These are phyloP conservation scores for Serrognathus titanus DNA, from an alignment of 2,888 invertebrate species.

Conservation along the genomic window DNA sequence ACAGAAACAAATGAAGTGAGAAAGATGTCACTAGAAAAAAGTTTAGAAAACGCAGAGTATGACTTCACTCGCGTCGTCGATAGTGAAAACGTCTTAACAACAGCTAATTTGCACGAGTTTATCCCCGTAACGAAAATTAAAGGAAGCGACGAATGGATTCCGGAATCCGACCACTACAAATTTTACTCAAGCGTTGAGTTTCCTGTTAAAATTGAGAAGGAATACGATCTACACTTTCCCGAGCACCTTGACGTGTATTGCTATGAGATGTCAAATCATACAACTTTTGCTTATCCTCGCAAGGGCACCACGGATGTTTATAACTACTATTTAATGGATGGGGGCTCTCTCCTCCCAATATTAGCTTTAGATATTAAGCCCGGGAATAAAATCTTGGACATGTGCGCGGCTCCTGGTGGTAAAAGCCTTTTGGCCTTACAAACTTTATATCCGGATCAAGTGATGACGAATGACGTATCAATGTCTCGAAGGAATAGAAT, in stretches of 20 bases:
- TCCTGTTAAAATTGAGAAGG: conserved; percentile 59
- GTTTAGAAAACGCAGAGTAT: conserved; percentile 53
- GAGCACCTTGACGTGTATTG: conserved; percentile 71
- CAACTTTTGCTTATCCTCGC: conserved; percentile 66
- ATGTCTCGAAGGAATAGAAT: conserved; percentile 62
- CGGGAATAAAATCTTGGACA: conserved; percentile 79
- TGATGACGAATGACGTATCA: conserved; percentile 76
- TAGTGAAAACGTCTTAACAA: conserved; percentile 53
- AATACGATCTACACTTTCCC: conserved; percentile 66
- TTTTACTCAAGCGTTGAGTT: conserved; percentile 64
- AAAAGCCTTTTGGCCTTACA: conserved; percentile 85
- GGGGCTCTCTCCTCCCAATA: conserved; percentile 84
- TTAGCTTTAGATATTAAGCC: conserved; percentile 77
- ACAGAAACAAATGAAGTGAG: conserved; percentile 22
- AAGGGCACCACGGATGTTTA: conserved; percentile 61
- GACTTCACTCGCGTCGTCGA: conserved; percentile 62
- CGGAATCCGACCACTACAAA: conserved; percentile 71
- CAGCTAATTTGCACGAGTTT: conserved; percentile 67
- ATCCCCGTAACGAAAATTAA: conserved; percentile 80
- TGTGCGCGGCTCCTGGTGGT: conserved; percentile 96
- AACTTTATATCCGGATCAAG: conserved; percentile 69
- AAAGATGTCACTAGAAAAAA: conserved; percentile 53
- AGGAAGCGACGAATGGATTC: conserved; percentile 71
- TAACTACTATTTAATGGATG: conserved; percentile 85
- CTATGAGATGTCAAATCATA: conserved; percentile 72